phyloP scores from a whole-genome alignment of 2,113 vertebrate species.

The Corydoras maculifer region DNA sequence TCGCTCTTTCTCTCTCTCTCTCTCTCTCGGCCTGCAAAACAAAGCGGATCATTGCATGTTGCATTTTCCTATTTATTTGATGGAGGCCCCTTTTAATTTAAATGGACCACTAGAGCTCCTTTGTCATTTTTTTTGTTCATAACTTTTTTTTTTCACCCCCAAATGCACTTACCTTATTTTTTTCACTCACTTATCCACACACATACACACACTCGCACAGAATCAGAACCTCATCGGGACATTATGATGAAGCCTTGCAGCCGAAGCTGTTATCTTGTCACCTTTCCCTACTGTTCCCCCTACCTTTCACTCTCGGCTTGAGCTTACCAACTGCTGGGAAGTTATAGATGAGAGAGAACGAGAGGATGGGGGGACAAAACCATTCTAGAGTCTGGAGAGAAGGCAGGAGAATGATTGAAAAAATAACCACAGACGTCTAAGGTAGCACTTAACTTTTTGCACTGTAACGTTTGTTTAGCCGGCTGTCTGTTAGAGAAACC shows the following conservation, averaged over 20 bases:
- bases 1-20: slow-evolving; percentile 35
- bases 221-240: slow-evolving; percentile 38
- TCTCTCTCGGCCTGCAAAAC: slow-evolving; percentile 31
- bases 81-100: slow-evolving; percentile 64
- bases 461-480: slow-evolving; percentile 28
- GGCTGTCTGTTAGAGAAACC: slow-evolving; percentile 13
- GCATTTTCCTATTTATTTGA: slow-evolving; percentile 56
- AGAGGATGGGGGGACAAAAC: not conserved
- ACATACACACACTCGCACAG: slow-evolving; percentile 22
- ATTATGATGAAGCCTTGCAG: slow-evolving; percentile 45
- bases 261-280: slow-evolving; percentile 55
- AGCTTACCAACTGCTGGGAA: slow-evolving; percentile 42
- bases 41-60: slow-evolving; percentile 58
- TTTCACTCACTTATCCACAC: slow-evolving; percentile 5
- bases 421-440: slow-evolving; percentile 14
- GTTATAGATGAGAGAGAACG: not conserved
- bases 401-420: not conserved
- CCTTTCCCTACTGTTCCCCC: slow-evolving; percentile 43
- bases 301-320: slow-evolving; percentile 39
- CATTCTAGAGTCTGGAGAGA: not conserved
- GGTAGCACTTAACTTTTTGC: slow-evolving; percentile 28
- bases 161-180: not conserved
- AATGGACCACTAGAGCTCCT: slow-evolving; percentile 53
- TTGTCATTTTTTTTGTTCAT: no score
- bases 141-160: not conserved